Evolutionary conservation across 2,888 invertebrate species (phyloP).

Genomic region (Physocephala rufipes): DNA sequence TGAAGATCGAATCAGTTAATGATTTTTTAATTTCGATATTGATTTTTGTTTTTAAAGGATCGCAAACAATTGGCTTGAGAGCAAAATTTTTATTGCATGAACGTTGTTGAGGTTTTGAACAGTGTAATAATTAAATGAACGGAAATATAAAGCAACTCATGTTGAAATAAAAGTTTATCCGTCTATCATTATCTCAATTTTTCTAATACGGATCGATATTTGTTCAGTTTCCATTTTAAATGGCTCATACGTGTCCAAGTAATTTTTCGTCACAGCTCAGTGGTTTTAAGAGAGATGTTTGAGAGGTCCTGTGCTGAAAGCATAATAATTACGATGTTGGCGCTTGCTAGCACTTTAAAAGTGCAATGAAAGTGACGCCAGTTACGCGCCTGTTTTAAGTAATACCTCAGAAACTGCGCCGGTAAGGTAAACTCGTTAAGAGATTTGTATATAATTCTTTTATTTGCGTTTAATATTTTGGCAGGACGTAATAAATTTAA

Average conservation of each 20-base stretch:
- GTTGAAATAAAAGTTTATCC: too few relatives aligned
- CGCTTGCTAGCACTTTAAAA: neutral
- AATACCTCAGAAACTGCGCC: neutral
- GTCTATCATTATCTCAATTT: too few relatives aligned
- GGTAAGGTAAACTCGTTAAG: neutral
- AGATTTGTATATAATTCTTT: constrained; percentile 47
- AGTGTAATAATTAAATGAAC: neutral
- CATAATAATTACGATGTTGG: constrained; percentile 6
- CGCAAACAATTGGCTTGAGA: too few relatives aligned
- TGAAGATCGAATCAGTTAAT: too few relatives aligned
- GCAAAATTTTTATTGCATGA: too few relatives aligned
- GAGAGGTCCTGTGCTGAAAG: neutral
- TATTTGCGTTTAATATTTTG: constrained; percentile 57
- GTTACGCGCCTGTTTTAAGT: neutral
- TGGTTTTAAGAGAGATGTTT: neutral
- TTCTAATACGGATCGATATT: too few relatives aligned
- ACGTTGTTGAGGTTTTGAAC: too few relatives aligned
- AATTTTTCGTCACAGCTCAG: neutral
- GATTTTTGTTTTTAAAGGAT: too few relatives aligned
- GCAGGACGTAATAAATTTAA: constrained; percentile 47
- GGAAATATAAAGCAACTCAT: too few relatives aligned
- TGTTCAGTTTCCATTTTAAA: too few relatives aligned
- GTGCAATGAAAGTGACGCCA: neutral
- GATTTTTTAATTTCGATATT: too few relatives aligned
- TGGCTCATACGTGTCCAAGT: neutral